Evolutionary conservation across 2,888 invertebrate genomes (phyloP).

Genomic region (Polietes domitor): DNA sequence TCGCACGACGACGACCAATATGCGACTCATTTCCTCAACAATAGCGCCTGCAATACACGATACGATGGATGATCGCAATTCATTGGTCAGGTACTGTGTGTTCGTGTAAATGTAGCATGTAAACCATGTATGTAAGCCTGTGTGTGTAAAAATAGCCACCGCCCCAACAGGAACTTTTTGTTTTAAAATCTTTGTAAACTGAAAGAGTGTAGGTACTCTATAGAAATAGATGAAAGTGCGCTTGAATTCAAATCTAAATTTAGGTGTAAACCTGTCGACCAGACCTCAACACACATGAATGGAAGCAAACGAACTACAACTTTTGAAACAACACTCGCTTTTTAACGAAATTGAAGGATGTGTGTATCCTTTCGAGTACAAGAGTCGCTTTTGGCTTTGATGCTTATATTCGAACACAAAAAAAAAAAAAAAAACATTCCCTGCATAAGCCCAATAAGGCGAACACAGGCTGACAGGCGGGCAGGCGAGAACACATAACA

Average conservation of each 20-base stretch:
- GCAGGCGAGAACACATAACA: neutral
- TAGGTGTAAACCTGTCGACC: slow-evolving; percentile 47
- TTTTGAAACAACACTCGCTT: slow-evolving; percentile 23
- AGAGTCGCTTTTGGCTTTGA: neutral
- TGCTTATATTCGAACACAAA: no score
- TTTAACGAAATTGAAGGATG: slow-evolving; percentile 32
- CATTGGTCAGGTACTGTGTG: neutral
- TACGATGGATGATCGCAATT: no score
- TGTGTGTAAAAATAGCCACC: slow-evolving; percentile 20
- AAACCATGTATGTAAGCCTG: neutral
- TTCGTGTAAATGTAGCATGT: no score
- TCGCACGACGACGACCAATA: no score
- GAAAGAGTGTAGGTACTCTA: neutral
- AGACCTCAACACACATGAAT: slow-evolving; percentile 37
- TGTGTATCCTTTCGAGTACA: slow-evolving; percentile 8
- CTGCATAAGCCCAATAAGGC: neutral
- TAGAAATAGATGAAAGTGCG: neutral
- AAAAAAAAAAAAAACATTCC: slow-evolving; percentile 13
- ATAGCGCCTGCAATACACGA: no score
- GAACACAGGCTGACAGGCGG: neutral
- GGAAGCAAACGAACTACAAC: slow-evolving; percentile 21
- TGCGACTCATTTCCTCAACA: no score
- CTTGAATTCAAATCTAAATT: slow-evolving; percentile 37
- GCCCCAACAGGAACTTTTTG: neutral
- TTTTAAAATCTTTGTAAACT: neutral